Conservation (phyloP, 2,888 invertebrate species). For the Eucriotettix oculatus region DNA sequence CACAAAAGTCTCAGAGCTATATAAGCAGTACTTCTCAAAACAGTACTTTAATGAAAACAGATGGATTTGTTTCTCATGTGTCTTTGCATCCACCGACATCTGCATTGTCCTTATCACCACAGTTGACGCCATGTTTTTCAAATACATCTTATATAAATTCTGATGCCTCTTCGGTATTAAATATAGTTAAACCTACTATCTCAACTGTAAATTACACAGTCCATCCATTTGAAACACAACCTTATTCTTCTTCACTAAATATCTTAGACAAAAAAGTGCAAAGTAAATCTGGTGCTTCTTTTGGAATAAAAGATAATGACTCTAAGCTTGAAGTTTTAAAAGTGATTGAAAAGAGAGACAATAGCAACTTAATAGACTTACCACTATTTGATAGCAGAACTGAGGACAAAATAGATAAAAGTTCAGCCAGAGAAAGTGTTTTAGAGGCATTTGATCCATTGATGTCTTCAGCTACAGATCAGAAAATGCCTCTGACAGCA, state of each 20-base stretch:
- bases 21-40: neutral
- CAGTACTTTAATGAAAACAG: neutral
- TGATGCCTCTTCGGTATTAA: neutral
- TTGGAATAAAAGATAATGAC: neutral
- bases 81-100: neutral
- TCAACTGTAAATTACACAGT: neutral
- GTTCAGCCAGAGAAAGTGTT: slow-evolving; percentile 40
- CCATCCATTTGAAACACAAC: no score
- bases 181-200: neutral
- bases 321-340: slow-evolving; percentile 23
- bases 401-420: slow-evolving; percentile 1
- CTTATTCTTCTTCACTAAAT: neutral
- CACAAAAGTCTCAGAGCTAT: neutral
- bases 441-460: slow-evolving; percentile 80
- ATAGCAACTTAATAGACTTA: slow-evolving; percentile 41
- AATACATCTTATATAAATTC: no score
- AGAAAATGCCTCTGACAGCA: no score
- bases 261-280: neutral
- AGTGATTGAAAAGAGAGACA: slow-evolving; percentile 29
- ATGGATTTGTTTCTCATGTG: neutral
- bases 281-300: neutral
- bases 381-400: slow-evolving; percentile 23
- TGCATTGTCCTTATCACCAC: neutral
- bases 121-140: neutral
- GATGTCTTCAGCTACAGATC: slow-evolving; percentile 14